These are phyloP conservation scores for Halichondria panicea DNA, from an alignment of 37 sponge, comb jelly and placozoan species.

Conservation along the genomic window DNA sequence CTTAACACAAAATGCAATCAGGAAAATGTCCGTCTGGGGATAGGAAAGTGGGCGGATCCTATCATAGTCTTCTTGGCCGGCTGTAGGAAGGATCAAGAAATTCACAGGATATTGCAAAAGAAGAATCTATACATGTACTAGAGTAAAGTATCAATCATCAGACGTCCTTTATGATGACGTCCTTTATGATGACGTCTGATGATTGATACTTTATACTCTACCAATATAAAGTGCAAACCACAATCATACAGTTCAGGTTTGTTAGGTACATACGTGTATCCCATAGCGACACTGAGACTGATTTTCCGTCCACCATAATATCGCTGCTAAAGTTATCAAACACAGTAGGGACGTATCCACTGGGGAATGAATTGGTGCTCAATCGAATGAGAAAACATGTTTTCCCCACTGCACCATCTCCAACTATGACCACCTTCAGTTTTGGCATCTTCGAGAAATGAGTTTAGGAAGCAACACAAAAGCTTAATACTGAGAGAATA, in stretches of 20 bases:
- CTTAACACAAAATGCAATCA: constrained; percentile 48
- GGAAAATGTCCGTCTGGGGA: constrained; percentile 77
- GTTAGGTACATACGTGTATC: constrained; percentile 41
- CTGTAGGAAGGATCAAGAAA: constrained; percentile 4
- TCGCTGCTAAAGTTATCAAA: constrained; percentile 61
- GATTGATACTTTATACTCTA: no score
- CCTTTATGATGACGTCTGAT: no score
- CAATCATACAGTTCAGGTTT: no score
- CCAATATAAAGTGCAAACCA: no score
- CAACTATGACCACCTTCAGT: constrained; percentile 55
- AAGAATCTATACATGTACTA: no score
- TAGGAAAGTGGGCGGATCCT: constrained; percentile 70
- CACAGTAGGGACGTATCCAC: constrained; percentile 71
- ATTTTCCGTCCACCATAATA: constrained; percentile 65
- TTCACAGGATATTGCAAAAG: no score
- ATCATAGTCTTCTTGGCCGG: constrained; percentile 84
- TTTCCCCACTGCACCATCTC: constrained; percentile 77
- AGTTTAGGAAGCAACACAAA: no score
- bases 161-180: no score
- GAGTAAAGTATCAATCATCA: no score
- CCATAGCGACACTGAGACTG: constrained; percentile 45
- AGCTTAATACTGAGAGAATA: no score
- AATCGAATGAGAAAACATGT: constrained; percentile 64
- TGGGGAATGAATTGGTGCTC: constrained; percentile 72
- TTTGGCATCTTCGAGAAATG: no score